Conservation (phyloP, 2,113 vertebrate genomes). For the Gallinago jamesoni region DNA sequence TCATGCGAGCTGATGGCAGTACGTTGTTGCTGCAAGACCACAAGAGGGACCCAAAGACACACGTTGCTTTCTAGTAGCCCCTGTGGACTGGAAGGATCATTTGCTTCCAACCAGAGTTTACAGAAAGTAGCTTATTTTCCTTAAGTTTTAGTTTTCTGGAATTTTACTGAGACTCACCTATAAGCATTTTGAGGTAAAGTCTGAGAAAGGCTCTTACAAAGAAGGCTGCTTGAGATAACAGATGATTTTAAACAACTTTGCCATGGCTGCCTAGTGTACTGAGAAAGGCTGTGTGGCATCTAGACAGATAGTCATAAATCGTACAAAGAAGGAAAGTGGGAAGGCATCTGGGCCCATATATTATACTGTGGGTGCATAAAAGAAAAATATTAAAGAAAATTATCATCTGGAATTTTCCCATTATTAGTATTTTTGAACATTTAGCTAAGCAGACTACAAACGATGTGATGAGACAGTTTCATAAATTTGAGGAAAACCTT, state of each 20-base stretch:
- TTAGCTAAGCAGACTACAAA: not conserved
- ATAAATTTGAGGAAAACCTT: not conserved
- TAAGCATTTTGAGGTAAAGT: not conserved
- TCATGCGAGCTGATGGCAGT: too few species aligned
- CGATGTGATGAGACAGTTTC: not conserved
- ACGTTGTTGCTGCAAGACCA: not conserved
- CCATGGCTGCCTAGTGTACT: not conserved
- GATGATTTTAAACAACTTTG: not conserved
- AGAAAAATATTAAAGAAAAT: not conserved
- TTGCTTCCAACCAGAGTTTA: not conserved
- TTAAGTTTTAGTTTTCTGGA: not conserved
- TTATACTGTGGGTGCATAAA: not conserved
- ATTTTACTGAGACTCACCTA: not conserved
- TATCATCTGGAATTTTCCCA: not conserved
- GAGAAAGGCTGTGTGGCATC: not conserved
- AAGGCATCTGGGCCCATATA: not conserved
- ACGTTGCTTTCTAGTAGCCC: not conserved
- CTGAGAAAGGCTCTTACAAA: not conserved
- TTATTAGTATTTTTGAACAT: not conserved
- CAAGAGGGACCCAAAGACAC: slow-evolving; percentile 60
- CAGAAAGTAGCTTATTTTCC: not conserved
- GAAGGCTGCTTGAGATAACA: not conserved
- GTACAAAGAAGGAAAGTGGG: not conserved
- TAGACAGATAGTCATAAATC: not conserved
- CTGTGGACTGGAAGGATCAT: fast-evolving